Percentiles rank a stretch among this genome's conserved stretches.
These are phyloP conservation scores for Drosophila nigricruria DNA, from an alignment of 2,888 invertebrate genomes.

Conservation along the genomic window DNA sequence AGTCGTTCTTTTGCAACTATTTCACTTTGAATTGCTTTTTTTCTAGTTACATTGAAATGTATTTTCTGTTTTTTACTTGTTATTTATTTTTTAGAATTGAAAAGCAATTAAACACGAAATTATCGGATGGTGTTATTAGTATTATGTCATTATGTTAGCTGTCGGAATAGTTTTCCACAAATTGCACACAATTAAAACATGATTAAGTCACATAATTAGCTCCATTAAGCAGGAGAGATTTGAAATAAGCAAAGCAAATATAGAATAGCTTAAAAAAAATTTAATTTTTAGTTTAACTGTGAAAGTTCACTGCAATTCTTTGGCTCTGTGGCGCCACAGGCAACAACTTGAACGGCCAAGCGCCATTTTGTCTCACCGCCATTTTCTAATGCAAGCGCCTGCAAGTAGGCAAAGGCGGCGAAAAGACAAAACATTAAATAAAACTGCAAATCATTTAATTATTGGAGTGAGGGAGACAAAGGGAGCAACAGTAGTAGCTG, in stretches of 20 bases:
- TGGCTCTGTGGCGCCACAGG: neutral
- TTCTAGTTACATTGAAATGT: neutral
- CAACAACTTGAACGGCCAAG: neutral
- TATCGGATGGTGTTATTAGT: slow-evolving; percentile 2
- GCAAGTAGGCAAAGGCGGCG: slow-evolving; percentile 7
- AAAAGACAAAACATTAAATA: neutral
- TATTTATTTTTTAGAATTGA: neutral
- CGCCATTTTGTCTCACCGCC: neutral
- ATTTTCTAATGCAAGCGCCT: slow-evolving; percentile 10
- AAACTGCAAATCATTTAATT: slow-evolving; percentile 8
- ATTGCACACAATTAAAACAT: slow-evolving; percentile 8
- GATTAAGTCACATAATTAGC: slow-evolving; percentile 6
- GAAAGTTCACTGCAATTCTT: neutral
- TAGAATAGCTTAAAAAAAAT: neutral
- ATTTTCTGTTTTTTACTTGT: neutral
- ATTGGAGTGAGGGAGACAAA: neutral
- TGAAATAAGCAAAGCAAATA: neutral
- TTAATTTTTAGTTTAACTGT: neutral
- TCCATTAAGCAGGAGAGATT: neutral
- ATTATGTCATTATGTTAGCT: slow-evolving; percentile 6
- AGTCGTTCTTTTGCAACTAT: neutral
- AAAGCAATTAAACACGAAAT: neutral
- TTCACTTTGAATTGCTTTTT: neutral
- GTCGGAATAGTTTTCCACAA: slow-evolving; percentile 1
- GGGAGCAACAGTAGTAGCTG: neutral